Percentiles rank a stretch among this genome's conserved stretches.
Conservation (phyloP, 2,888 invertebrate genomes). For the Dynastes grantii region DNA sequence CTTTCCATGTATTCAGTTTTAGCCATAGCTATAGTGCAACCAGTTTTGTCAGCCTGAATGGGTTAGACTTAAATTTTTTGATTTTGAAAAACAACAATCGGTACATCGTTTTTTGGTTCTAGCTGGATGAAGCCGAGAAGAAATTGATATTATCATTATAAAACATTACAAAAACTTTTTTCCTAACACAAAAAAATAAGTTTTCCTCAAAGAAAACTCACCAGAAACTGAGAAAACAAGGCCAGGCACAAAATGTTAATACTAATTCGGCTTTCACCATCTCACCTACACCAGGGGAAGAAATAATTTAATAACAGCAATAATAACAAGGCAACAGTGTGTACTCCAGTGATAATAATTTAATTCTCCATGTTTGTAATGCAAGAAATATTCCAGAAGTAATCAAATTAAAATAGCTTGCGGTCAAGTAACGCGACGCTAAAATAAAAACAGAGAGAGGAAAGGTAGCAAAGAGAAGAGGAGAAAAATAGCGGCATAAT, state of each 20-base stretch:
- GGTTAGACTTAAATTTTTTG: too few species aligned
- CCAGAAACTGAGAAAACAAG: background rate
- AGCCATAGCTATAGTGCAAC: too few species aligned
- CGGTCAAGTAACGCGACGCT: slow-evolving; percentile 2
- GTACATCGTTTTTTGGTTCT: too few species aligned
- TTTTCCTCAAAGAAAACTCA: background rate
- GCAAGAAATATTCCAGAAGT: slow-evolving; percentile 12
- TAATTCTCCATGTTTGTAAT: slow-evolving; percentile 21
- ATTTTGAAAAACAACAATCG: too few species aligned
- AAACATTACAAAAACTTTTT: background rate
- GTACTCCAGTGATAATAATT: background rate
- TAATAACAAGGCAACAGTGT: background rate
- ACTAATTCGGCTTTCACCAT: slow-evolving; percentile 9
- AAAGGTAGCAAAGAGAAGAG: background rate
- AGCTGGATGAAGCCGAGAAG: too few species aligned
- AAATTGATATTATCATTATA: too few species aligned
- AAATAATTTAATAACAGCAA: slow-evolving; percentile 33
- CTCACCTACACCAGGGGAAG: background rate
- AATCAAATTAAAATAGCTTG: slow-evolving; percentile 25
- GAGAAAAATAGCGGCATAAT: background rate
- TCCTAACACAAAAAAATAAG: background rate
- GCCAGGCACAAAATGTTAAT: background rate
- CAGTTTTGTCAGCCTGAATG: too few species aligned
- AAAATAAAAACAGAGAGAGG: background rate
- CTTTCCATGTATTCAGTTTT: too few species aligned